These are phyloP conservation scores for Myrmophylax atrothorax DNA, from an alignment of 2,113 vertebrate genomes.

Conservation along the genomic window DNA sequence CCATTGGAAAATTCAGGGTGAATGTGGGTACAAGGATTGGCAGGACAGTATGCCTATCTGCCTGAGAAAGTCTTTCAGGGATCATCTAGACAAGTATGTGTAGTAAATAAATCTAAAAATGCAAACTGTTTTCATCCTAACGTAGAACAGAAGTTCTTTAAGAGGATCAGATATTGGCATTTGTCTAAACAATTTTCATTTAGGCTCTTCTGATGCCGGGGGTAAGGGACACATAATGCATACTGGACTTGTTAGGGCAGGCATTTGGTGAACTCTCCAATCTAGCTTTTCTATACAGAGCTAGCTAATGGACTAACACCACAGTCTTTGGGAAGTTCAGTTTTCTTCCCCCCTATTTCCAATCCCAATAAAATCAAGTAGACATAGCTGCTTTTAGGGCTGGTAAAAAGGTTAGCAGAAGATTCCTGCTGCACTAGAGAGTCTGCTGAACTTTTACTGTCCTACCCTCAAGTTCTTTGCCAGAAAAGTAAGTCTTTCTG, in stretches of 20 bases:
- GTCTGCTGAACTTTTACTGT: neutral
- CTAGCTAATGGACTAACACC: neutral
- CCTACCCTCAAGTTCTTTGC: neutral
- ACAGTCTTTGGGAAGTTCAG: neutral
- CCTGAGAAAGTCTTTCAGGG: neutral
- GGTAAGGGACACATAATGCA: no score
- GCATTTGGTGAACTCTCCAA: neutral
- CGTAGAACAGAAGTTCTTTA: neutral
- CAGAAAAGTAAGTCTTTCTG: neutral
- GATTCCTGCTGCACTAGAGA: neutral
- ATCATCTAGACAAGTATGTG: rapidly evolving
- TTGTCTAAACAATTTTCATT: neutral
- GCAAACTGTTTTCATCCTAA: neutral
- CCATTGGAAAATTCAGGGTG: neutral
- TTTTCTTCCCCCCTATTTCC: neutral
- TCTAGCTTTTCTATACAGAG: neutral
- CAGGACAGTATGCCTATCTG: neutral
- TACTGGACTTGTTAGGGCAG: neutral
- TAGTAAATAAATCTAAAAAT: neutral
- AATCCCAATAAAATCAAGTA: neutral
- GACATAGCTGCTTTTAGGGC: neutral
- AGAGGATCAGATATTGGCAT: neutral
- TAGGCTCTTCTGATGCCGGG: neutral
- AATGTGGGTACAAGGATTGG: neutral
- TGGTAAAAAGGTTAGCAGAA: neutral